These are phyloP conservation scores for Galaxias olidus DNA, from an alignment of 2,797 vertebrate genomes.

Conservation along the genomic window DNA sequence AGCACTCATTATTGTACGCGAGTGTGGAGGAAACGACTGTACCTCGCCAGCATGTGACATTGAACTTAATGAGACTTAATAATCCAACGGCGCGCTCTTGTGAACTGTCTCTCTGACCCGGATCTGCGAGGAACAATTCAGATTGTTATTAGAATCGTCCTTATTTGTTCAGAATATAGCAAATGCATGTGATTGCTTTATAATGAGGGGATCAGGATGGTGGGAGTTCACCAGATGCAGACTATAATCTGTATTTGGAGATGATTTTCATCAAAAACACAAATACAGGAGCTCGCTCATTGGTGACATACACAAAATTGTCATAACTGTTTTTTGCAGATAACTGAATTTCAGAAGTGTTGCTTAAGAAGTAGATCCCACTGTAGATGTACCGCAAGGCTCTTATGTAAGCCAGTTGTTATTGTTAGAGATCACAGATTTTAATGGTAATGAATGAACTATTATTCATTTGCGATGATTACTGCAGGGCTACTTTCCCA, in stretches of 20 bases:
- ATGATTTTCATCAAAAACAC: too few species aligned
- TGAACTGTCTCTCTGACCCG: conserved; percentile 45
- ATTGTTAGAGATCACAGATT: too few species aligned
- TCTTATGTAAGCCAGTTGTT: too few species aligned
- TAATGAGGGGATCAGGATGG: background rate
- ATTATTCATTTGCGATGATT: too few species aligned
- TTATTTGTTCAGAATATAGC: conserved; percentile 36
- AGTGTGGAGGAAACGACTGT: conserved; percentile 26
- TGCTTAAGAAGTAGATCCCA: too few species aligned
- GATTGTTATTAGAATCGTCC: conserved; percentile 27
- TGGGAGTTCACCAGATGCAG: background rate
- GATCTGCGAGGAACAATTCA: conserved; percentile 39
- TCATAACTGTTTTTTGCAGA: background rate
- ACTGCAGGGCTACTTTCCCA: too few species aligned
- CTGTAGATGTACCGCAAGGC: too few species aligned
- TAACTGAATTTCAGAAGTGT: too few species aligned
- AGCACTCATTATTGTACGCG: conserved; percentile 29
- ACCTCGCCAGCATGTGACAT: conserved; percentile 57
- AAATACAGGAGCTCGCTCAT: too few species aligned
- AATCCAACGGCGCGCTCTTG: conserved; percentile 46
- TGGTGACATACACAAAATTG: background rate
- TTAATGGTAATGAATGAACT: too few species aligned
- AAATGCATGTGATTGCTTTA: conserved; percentile 13
- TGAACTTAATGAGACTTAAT: conserved; percentile 69
- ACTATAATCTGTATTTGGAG: too few species aligned